Conservation (phyloP, 2,888 invertebrate species). For the Chelonus formosanus region DNA sequence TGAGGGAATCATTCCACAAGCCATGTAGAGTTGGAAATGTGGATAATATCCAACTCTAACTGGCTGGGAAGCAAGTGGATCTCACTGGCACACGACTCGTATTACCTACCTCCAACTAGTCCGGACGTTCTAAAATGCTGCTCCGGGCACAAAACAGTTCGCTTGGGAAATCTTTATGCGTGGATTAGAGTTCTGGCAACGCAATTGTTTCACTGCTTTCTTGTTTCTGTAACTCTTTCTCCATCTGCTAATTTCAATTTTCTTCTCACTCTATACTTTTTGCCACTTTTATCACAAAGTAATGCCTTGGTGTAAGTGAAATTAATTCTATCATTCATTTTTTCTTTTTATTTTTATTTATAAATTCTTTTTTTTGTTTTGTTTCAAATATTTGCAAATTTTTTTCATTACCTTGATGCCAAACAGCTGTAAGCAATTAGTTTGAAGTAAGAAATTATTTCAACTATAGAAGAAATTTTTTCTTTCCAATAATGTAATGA, state of each 20-base stretch:
- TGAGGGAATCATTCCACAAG: slow-evolving; percentile 8
- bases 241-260: not conserved
- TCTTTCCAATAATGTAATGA: too few relatives aligned
- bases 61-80: slow-evolving; percentile 23
- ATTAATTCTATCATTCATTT: too few relatives aligned
- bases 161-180: slow-evolving; percentile 37
- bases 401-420: too few relatives aligned
- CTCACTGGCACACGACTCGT: slow-evolving; percentile 32
- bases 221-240: slow-evolving; percentile 12
- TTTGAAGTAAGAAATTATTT: too few relatives aligned
- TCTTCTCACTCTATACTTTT: too few relatives aligned
- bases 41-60: slow-evolving; percentile 37
- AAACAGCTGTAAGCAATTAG: too few relatives aligned
- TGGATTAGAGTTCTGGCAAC: slow-evolving; percentile 34
- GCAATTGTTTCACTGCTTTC: slow-evolving; percentile 29
- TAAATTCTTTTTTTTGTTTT: too few relatives aligned
- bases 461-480: too few relatives aligned
- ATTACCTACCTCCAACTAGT: slow-evolving; percentile 22
- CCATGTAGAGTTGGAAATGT: slow-evolving; percentile 27
- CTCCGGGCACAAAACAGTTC: slow-evolving; percentile 30
- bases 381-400: too few relatives aligned
- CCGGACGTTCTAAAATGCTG: slow-evolving; percentile 21
- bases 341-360: too few relatives aligned
- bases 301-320: too few relatives aligned
- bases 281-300: too few relatives aligned